A percentile compares a stretch with the other conserved stretches of the same genome.
Conservation (phyloP, 1,140 invertebrate genomes). For the Temnothorax curvispinosus region DNA sequence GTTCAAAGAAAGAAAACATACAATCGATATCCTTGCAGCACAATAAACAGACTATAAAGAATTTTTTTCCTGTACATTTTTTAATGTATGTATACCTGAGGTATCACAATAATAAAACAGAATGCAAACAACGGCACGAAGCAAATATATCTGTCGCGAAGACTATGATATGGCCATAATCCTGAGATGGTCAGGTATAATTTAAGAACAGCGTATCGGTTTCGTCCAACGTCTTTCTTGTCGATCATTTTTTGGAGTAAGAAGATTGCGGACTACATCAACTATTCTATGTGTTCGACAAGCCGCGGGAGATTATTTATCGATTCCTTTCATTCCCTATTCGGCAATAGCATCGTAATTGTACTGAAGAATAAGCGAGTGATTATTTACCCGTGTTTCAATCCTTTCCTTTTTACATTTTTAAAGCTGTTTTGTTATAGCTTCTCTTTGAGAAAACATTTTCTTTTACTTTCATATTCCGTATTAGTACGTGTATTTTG, state of each 20-base stretch:
- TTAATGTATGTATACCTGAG: background rate
- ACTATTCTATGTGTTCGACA: background rate
- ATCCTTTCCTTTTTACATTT: background rate
- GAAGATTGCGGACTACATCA: background rate
- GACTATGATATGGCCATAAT: slow-evolving; percentile 14
- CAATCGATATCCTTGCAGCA: background rate
- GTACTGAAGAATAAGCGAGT: background rate
- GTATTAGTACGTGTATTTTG: no score
- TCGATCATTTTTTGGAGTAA: background rate
- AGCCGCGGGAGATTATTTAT: background rate
- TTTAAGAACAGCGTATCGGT: background rate
- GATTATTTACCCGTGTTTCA: background rate
- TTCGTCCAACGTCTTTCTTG: background rate
- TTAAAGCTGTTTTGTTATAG: background rate
- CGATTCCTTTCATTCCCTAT: background rate
- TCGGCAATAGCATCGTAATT: background rate
- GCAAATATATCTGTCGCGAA: background rate
- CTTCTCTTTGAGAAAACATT: background rate
- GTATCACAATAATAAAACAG: background rate
- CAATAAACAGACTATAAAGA: background rate
- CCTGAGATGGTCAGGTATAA: slow-evolving; percentile 9
- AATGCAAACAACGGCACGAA: background rate
- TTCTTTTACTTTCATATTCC: background rate
- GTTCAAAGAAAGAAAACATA: background rate
- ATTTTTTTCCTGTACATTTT: no score